These are phyloP conservation scores for Podotricha telesiphe DNA, from an alignment of 2,888 invertebrate species.

Conservation along the genomic window DNA sequence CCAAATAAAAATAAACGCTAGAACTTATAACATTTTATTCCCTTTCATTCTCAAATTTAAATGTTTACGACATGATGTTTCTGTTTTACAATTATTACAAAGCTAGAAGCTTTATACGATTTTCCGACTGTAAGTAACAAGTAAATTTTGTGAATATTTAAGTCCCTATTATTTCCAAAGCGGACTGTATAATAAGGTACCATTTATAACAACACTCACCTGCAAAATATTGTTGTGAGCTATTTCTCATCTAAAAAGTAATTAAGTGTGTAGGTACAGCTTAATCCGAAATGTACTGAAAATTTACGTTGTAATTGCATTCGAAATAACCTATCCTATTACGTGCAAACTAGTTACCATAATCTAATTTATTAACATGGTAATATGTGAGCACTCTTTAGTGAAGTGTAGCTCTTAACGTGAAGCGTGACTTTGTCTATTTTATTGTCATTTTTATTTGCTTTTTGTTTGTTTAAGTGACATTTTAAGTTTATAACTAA, in stretches of 20 bases:
- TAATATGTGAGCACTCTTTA: background rate
- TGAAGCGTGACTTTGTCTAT: background rate
- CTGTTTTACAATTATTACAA: background rate
- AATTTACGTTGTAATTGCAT: conserved; percentile 30
- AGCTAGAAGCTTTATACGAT: background rate
- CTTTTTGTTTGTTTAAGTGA: background rate
- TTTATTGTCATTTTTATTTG: background rate
- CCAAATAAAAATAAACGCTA: too few species aligned
- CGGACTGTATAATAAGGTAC: conserved; percentile 3
- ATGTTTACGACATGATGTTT: background rate
- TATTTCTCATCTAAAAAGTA: conserved; percentile 20
- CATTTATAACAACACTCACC: background rate
- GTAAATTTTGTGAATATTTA: conserved; percentile 6
- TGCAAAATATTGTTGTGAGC: conserved; percentile 9
- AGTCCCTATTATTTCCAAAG: background rate
- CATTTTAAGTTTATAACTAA: too few species aligned
- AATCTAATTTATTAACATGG: conserved; percentile 24
- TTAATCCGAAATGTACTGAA: conserved; percentile 27
- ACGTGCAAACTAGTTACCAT: conserved; percentile 19
- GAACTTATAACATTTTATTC: too few species aligned
- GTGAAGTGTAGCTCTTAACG: background rate
- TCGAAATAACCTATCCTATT: conserved; percentile 28
- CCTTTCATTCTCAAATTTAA: background rate
- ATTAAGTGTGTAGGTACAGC: conserved; percentile 22
- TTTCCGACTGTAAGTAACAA: background rate